Base-by-base conservation (phyloP, 2,797 vertebrate genomes). In the Liasis olivaceus region DNA sequence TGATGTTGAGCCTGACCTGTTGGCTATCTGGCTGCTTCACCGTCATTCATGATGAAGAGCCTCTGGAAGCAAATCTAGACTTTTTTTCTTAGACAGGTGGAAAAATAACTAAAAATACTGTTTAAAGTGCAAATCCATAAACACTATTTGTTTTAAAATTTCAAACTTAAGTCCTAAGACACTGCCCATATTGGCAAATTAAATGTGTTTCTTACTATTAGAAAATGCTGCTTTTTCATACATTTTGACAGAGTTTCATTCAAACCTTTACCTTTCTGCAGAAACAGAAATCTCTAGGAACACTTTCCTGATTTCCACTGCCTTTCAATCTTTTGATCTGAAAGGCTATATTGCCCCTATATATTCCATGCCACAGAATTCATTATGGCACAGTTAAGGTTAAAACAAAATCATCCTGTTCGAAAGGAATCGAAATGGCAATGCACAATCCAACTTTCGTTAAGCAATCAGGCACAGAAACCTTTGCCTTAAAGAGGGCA, bases 141-240 rank as follows among this genome's bases (percentile, higher is more conserved):
- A 64, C 15, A 92, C 60, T 89, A 56, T 59, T 5, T 64, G 36
- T 56, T 89, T 88, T 88, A 69, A 92, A 87, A 12, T 17, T 90
- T 28, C 89, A 28, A 91, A 20, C 42, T 62, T 64, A 88, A 20
- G 15, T 63, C 36, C 54, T 20, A 15, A 56, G 56, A 56, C 59
- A 85, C 31, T 92, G 89, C 56, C n/a, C 94, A 4, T n/a, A 81
- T 64, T 60, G 58, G 85, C 60, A 64, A 84, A 88, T 93, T 60
- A 92, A 90, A 91, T 42, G 0, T 24, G 85, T 36, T 88, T 86
- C 84, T 93, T 93, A 93, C 5, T 63, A 4, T 28, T 89, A 2
- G 81, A 91, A 42, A 90, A 51, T 31, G 5, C 0, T 2, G 81
- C 31, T 28, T 81, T 24, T 91, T 2, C 51, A 92, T 24, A 88